Conservation (phyloP, 2,113 vertebrate species). For the Rhea pennata region DNA sequence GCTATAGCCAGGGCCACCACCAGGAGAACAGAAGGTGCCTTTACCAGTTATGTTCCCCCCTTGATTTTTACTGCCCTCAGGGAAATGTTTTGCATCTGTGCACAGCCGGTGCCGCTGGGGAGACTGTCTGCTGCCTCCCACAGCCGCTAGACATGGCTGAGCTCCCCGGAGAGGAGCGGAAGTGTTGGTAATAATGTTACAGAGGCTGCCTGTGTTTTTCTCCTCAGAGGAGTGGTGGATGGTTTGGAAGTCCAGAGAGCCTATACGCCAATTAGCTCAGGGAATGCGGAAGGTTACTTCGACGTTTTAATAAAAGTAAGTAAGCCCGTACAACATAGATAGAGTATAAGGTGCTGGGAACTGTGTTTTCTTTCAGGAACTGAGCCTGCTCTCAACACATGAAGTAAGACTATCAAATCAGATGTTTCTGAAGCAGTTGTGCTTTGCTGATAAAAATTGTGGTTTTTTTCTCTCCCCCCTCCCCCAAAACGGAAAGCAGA, state of each 20-base stretch:
- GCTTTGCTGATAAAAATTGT: slow-evolving; percentile 16
- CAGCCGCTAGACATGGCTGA: not conserved
- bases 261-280: slow-evolving; percentile 79
- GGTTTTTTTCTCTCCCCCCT: not conserved
- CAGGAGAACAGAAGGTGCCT: not conserved
- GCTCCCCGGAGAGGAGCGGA: not conserved
- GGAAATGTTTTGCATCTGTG: not conserved
- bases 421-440: not conserved
- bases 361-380: not conserved
- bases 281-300: slow-evolving; percentile 78
- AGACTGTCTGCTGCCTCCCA: not conserved
- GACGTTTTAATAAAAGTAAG: slow-evolving; percentile 85
- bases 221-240: slow-evolving; percentile 75
- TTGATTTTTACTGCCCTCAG: not conserved
- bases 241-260: slow-evolving; percentile 83
- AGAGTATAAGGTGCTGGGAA: not conserved
- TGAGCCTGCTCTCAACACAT: not conserved
- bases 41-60: not conserved
- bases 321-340: not conserved
- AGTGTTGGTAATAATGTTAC: not conserved
- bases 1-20: not conserved
- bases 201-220: not conserved
- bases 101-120: not conserved
- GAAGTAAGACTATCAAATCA: not conserved
- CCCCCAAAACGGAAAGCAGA: not conserved